These are phyloP conservation scores for Triplophysa tibetana DNA, from an alignment of 2,113 vertebrate species.

Conservation along the genomic window DNA sequence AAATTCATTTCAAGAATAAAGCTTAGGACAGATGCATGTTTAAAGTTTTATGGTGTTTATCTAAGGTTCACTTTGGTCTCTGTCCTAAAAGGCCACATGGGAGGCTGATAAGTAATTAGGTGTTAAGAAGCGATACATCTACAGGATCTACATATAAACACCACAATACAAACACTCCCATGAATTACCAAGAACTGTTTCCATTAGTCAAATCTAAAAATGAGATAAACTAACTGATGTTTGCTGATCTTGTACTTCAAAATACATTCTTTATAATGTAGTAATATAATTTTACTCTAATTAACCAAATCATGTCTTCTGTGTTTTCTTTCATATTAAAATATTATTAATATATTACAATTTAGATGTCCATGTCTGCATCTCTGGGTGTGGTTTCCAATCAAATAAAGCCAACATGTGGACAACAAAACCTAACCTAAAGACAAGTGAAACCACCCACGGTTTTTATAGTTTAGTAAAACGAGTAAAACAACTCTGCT, in stretches of 20 bases:
- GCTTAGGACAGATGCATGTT: neutral
- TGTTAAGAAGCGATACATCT: slow-evolving; percentile 25
- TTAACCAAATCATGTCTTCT: neutral
- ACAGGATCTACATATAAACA: slow-evolving; percentile 15
- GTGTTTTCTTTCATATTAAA: neutral
- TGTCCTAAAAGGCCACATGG: neutral
- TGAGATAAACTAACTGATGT: neutral
- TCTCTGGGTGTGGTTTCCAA: neutral
- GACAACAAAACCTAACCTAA: neutral
- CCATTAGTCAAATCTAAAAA: slow-evolving; percentile 4
- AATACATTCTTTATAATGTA: no score
- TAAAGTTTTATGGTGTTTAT: slow-evolving; percentile 20
- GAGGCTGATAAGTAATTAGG: slow-evolving; percentile 13
- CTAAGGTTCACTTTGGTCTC: slow-evolving; percentile 14
- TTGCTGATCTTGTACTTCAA: slow-evolving; percentile 9
- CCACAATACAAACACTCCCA: slow-evolving; percentile 12
- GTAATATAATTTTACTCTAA: no score
- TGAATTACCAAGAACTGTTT: neutral
- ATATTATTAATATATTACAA: no score
- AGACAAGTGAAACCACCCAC: neutral
- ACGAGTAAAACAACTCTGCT: no score
- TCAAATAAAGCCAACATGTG: slow-evolving; percentile 22
- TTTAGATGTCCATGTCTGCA: no score
- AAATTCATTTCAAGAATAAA: neutral
- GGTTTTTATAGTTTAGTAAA: no score